These are phyloP conservation scores for Periophthalmodon schlosseri DNA, from an alignment of 2,113 vertebrate species.

Conservation along the genomic window DNA sequence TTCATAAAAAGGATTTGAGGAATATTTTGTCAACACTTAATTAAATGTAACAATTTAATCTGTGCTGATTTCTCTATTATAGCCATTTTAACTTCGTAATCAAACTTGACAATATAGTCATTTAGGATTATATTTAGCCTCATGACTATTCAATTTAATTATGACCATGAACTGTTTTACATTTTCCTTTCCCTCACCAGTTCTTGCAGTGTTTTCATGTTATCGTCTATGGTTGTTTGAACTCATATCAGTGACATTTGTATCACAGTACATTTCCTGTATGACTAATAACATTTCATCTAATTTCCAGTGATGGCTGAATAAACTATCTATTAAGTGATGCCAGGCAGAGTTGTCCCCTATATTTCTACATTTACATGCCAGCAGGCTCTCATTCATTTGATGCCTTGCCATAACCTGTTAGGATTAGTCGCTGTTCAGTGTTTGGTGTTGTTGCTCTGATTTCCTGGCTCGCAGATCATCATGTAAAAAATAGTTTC, in stretches of 20 bases:
- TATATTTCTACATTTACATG: slow-evolving; percentile 54
- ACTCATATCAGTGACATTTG: slow-evolving; percentile 36
- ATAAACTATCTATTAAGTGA: slow-evolving; percentile 67
- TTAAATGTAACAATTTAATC: not conserved
- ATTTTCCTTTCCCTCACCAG: slow-evolving; percentile 25
- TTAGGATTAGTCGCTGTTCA: slow-evolving; percentile 70
- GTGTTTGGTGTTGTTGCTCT: slow-evolving; percentile 55
- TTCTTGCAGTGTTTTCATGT: slow-evolving; percentile 36
- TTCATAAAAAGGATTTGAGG: slow-evolving; percentile 28
- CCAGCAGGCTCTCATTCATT: slow-evolving; percentile 65
- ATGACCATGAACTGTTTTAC: slow-evolving; percentile 42
- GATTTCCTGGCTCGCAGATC: slow-evolving; percentile 60
- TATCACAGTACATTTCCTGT: slow-evolving; percentile 56
- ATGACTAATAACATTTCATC: slow-evolving; percentile 56
- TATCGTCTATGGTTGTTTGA: slow-evolving; percentile 42
- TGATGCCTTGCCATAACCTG: slow-evolving; percentile 73
- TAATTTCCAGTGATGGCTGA: slow-evolving; percentile 50
- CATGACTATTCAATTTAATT: not conserved
- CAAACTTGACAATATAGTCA: slow-evolving; percentile 40
- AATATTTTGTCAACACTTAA: not conserved
- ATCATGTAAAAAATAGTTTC: slow-evolving; percentile 74
- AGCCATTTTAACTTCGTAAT: not conserved
- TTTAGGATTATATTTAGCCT: slow-evolving; percentile 34
- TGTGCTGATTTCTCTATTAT: not conserved
- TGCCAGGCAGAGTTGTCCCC: slow-evolving; percentile 59